These are phyloP conservation scores for Lophius piscatorius DNA, from an alignment of 2,113 vertebrate genomes.

Conservation along the genomic window DNA sequence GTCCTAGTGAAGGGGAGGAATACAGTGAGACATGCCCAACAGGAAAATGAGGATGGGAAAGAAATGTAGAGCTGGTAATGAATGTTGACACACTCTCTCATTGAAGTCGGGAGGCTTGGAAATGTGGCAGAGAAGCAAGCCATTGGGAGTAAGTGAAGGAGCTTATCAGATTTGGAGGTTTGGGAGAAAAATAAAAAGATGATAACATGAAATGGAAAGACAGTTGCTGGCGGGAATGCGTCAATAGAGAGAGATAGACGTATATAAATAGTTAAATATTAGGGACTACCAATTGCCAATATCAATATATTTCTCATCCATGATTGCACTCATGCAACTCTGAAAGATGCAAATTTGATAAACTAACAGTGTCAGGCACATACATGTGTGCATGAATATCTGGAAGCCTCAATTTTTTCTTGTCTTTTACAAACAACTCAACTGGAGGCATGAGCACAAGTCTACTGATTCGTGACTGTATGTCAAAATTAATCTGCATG, in stretches of 20 bases:
- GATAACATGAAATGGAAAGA: constrained; percentile 27
- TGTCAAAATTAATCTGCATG: constrained; percentile 3
- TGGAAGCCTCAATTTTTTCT: no score
- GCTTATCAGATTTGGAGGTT: constrained; percentile 26
- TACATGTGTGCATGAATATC: no score
- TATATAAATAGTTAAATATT: constrained; percentile 25
- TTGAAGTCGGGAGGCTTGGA: neutral
- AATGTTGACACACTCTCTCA: constrained; percentile 14
- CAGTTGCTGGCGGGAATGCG: constrained; percentile 17
- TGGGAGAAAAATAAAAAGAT: constrained; percentile 20
- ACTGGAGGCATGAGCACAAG: no score
- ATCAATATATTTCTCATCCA: neutral
- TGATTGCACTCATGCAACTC: no score
- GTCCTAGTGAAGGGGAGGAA: constrained; percentile 81
- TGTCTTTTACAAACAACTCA: no score
- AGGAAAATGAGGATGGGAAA: constrained; percentile 11
- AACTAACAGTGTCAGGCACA: no score
- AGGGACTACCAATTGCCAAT: neutral
- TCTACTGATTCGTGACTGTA: constrained; percentile 28
- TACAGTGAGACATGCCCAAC: constrained; percentile 70
- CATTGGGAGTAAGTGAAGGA: constrained; percentile 9
- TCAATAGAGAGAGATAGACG: constrained; percentile 34
- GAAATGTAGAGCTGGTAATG: neutral
- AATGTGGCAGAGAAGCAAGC: constrained; percentile 29
- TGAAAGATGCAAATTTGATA: no score